Evolutionary conservation across 2,888 invertebrate species (phyloP).

Genomic region (Ophion ellenae): DNA sequence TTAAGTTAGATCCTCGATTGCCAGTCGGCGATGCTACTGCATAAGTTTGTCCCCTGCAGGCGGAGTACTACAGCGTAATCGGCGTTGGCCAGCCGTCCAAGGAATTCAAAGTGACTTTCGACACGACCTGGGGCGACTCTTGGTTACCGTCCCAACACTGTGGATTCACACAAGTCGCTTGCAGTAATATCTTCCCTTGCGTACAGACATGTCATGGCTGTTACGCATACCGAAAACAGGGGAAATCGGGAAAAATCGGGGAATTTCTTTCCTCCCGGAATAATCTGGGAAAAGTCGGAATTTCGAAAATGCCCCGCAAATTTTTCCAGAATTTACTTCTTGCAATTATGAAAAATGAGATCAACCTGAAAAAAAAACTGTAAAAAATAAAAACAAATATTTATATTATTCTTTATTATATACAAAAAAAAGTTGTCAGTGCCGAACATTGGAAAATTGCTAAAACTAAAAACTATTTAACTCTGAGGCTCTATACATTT

Average conservation of each 20-base stretch:
- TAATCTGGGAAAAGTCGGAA: no score
- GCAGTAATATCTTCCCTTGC: constrained; percentile 82
- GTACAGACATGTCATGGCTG: not conserved
- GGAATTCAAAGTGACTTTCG: constrained; percentile 84
- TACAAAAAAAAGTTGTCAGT: not conserved
- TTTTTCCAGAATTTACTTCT: no score
- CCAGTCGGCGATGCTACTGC: not conserved
- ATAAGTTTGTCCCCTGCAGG: constrained; percentile 74
- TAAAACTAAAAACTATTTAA: not conserved
- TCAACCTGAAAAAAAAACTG: no score
- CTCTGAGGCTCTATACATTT: no score
- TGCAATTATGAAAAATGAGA: no score
- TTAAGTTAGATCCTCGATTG: not conserved
- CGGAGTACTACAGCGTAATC: constrained; percentile 84
- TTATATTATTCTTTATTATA: no score
- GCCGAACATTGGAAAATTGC: not conserved
- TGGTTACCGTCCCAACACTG: constrained; percentile 85
- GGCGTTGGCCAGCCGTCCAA: constrained; percentile 84
- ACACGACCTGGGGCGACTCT: constrained; percentile 84
- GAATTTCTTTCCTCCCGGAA: no score
- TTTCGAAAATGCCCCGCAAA: no score
- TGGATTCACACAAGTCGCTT: constrained; percentile 80
- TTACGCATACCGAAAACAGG: no score
- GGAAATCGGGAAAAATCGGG: not conserved
- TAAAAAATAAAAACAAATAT: no score